phyloP scores from a whole-genome alignment of 2,797 vertebrate genomes.

The Paedocypris micromegethes region DNA sequence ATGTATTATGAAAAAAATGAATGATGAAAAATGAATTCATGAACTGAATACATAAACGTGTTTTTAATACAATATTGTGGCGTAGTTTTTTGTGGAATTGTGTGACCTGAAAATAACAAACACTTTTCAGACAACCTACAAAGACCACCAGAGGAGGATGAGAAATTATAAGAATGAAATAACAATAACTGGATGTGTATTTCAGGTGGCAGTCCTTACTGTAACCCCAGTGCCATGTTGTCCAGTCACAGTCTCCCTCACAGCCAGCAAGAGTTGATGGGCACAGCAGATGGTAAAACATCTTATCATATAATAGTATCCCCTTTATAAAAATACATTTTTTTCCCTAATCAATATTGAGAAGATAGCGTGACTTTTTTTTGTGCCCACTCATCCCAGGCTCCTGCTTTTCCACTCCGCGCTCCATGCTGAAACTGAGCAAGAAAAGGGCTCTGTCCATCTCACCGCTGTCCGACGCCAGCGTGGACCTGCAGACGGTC shows the following conservation, averaged over 20 bases:
- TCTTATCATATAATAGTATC: background rate
- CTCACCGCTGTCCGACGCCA: slow-evolving; percentile 92
- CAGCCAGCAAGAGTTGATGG: slow-evolving; percentile 60
- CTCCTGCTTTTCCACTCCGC: slow-evolving; percentile 85
- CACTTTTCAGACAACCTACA: too few relatives aligned
- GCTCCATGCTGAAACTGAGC: slow-evolving; percentile 84
- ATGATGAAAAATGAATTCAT: too few relatives aligned
- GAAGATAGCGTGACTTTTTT: too few relatives aligned
- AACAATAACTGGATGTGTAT: slow-evolving; percentile 7
- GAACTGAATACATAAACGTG: too few relatives aligned
- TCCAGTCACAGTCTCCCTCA: slow-evolving; percentile 74
- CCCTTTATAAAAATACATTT: too few relatives aligned
- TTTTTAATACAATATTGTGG: too few relatives aligned
- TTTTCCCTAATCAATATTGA: too few relatives aligned
- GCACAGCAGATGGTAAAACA: slow-evolving; percentile 75
- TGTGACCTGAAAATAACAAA: too few relatives aligned
- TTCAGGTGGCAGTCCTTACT: slow-evolving; percentile 77
- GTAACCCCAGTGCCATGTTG: slow-evolving; percentile 80
- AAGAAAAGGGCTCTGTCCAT: slow-evolving; percentile 96
- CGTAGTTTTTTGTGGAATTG: too few relatives aligned
- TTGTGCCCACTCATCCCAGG: slow-evolving; percentile 55
- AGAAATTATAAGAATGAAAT: background rate
- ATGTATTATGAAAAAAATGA: background rate
- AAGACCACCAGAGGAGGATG: too few relatives aligned
- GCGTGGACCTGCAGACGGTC: slow-evolving; percentile 92